Base-by-base conservation (phyloP, 2,888 invertebrate species). In the Meteorus colon region DNA sequence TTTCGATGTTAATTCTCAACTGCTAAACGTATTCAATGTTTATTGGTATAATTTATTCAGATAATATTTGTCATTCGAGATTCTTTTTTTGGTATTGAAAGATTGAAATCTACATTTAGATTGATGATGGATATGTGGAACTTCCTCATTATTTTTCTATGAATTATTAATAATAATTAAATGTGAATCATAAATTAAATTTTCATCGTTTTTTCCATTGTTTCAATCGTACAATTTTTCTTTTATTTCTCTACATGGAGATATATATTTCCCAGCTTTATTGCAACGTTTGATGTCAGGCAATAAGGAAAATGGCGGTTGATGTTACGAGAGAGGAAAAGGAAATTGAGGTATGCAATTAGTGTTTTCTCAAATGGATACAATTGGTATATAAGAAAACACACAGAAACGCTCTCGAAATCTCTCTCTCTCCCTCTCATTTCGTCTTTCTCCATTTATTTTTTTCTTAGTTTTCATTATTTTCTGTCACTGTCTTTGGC, bases 331-430 rank as follows among this genome's bases (percentile, higher is more conserved):
- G 74, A 72, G 68, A 75, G 67, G 77, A 75, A 77, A 78, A 75
- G 78, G 73, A 75, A 79, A 79, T 77, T 76, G 73, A 73, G 78
- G 78, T 73, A 80, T 75, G 70, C 80, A 84, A 82, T 85, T 85
- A 85, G 80, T 77, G 80, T 76, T 84, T 82, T 84, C 81, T 81
- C 48, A 77, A 76, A 70, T 48, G 48, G 48, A 4, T n/a, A 48
- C 48, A 16, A 48, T 48, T 16, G 48, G n/a, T n/a, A 48, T 48
- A 48, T 14, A 16, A 48, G 48, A 48, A 48, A n/a, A 16, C 48
- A 16, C 48, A 48, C 3, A 48, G n/a, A 48, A 48, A 48, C 48
- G 0, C 48, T 16, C 16, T 63, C 73, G 78, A 71, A 66, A 66
- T 73, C 72, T 68, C 68, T 66, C 70, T 72, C 77, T 45, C 31